phyloP scores from a whole-genome alignment of 2,113 vertebrate genomes.

The Oryzias melastigma region DNA sequence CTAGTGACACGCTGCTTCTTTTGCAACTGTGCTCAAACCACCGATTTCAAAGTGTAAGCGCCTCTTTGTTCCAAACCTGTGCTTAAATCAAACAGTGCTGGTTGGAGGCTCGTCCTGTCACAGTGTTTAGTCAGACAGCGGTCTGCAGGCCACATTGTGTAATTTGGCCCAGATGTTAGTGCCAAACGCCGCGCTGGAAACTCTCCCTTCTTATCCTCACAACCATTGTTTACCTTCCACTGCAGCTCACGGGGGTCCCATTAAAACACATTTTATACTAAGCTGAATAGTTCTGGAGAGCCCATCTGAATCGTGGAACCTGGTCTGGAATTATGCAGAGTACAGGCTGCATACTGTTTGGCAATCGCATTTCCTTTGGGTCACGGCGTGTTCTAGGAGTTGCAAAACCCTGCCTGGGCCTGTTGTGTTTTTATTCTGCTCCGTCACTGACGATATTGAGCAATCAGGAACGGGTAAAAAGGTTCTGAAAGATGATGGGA shows the following conservation, averaged over 20 bases:
- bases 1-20: slow-evolving; percentile 1
- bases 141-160: slow-evolving; percentile 42
- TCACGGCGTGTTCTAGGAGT: slow-evolving; percentile 22
- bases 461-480: slow-evolving; percentile 21
- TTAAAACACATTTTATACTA: slow-evolving; percentile 5
- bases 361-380: slow-evolving; percentile 46
- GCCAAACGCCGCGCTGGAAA: slow-evolving; percentile 36
- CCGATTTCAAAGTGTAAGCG: background rate
- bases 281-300: slow-evolving; percentile 7
- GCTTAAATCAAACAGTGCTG: no score
- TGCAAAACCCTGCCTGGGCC: slow-evolving; percentile 25
- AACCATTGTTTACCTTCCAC: slow-evolving; percentile 32
- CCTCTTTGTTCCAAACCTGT: slow-evolving; percentile 3
- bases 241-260: slow-evolving; percentile 21
- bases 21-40: background rate
- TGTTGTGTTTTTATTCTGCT: slow-evolving; percentile 32
- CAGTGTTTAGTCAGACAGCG: slow-evolving; percentile 58
- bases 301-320: slow-evolving; percentile 13
- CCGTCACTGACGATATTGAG: slow-evolving; percentile 48
- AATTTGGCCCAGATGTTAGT: slow-evolving; percentile 64
- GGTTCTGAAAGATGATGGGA: slow-evolving; percentile 24
- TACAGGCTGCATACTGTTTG: slow-evolving; percentile 18
- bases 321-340: slow-evolving; percentile 4
- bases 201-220: slow-evolving; percentile 8
- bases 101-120: slow-evolving; percentile 39